Conservation (phyloP, 2,797 vertebrate species). For the Enteromius mattozi region DNA sequence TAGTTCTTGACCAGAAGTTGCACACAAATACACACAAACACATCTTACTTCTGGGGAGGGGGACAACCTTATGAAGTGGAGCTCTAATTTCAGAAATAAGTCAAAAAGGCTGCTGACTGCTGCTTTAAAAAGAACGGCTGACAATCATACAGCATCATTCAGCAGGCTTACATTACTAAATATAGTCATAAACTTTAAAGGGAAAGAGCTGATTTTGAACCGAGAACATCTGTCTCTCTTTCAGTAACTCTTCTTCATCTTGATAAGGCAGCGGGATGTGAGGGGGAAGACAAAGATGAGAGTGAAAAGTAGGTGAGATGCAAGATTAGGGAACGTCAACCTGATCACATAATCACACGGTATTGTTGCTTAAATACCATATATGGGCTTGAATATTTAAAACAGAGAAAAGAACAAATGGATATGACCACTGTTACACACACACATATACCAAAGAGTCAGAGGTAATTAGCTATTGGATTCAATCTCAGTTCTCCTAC, state of each 20-base stretch:
- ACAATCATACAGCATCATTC: slow-evolving; percentile 16
- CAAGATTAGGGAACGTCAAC: neutral
- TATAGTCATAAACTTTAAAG: slow-evolving; percentile 37
- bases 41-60: neutral
- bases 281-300: neutral
- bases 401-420: neutral
- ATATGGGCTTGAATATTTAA: slow-evolving; percentile 13
- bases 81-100: neutral
- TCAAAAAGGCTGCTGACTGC: neutral
- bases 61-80: neutral
- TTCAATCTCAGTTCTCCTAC: slow-evolving; percentile 20
- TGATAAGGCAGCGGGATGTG: neutral
- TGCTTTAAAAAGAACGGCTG: neutral
- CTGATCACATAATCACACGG: neutral
- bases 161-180: slow-evolving; percentile 24
- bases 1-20: slow-evolving; percentile 5
- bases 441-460: neutral
- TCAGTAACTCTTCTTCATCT: slow-evolving; percentile 13
- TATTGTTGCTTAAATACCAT: neutral
- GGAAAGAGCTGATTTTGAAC: neutral
- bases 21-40: slow-evolving; percentile 15
- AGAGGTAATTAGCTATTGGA: slow-evolving; percentile 23
- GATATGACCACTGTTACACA: neutral
- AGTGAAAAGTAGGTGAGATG: neutral
- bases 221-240: neutral